Conservation (phyloP, 2,113 vertebrate genomes). For the Gnathonemus longibarbis region DNA sequence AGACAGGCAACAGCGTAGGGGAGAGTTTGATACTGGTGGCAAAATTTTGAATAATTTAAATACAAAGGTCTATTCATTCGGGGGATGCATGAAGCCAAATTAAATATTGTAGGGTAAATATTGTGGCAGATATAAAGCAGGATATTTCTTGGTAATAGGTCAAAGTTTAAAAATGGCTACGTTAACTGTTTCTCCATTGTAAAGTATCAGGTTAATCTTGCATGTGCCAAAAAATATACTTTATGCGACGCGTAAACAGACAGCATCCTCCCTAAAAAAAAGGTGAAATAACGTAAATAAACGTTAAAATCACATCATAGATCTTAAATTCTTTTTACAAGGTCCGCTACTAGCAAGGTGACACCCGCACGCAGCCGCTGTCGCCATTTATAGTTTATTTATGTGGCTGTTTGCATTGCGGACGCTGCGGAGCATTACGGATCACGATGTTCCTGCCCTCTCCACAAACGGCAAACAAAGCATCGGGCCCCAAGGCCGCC, state of each 20-base stretch:
- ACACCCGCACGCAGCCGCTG: neutral
- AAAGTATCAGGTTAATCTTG: neutral
- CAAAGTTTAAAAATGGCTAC: neutral
- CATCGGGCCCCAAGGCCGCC: neutral
- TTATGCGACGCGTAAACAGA: neutral
- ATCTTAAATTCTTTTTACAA: neutral
- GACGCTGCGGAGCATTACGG: neutral
- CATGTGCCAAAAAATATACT: neutral
- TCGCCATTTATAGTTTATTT: neutral
- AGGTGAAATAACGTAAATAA: too few species aligned
- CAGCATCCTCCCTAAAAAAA: neutral
- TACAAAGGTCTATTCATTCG: neutral
- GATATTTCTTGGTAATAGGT: neutral
- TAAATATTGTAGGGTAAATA: neutral
- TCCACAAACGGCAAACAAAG: neutral
- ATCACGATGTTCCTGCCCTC: too few species aligned
- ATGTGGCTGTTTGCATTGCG: neutral
- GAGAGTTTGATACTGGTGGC: neutral
- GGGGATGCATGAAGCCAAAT: neutral
- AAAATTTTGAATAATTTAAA: neutral
- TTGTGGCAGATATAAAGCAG: neutral
- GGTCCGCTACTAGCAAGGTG: neutral
- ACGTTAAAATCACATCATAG: neutral
- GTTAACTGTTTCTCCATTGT: neutral
- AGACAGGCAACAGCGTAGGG: neutral